A percentile compares a stretch with the other conserved stretches of the same genome.
Evolutionary conservation across 2,113 vertebrate species (phyloP).

Genomic region (Brachypteracias leptosomus): DNA sequence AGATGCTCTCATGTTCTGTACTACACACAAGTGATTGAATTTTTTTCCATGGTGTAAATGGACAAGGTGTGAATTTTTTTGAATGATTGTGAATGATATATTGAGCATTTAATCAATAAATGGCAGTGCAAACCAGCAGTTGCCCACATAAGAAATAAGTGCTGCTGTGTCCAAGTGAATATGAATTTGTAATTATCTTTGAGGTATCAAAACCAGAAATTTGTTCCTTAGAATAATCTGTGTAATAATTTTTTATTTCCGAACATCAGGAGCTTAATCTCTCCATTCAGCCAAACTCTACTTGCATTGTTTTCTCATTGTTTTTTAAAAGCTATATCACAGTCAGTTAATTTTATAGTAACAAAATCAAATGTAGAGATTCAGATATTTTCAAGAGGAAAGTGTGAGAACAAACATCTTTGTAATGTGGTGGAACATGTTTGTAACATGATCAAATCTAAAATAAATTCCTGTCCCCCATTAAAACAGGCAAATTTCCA

Average conservation of each 20-base stretch:
- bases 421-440: not conserved
- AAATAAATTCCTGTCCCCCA: not conserved
- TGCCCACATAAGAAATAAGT: not conserved
- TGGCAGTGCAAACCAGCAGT: not conserved
- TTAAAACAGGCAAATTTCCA: not conserved
- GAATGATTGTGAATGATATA: not conserved
- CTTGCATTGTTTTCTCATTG: not conserved
- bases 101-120: not conserved
- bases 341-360: not conserved
- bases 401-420: not conserved
- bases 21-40: not conserved
- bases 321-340: not conserved
- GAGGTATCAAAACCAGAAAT: not conserved
- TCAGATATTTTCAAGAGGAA: not conserved
- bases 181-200: not conserved
- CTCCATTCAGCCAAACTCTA: not conserved
- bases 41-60: not conserved
- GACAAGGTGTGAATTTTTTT: not conserved
- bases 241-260: not conserved
- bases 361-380: not conserved
- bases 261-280: not conserved
- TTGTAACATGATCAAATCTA: not conserved
- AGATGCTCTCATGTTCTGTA: not conserved
- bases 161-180: not conserved
- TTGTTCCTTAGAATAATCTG: not conserved